These are phyloP conservation scores for Entosphenus tridentatus DNA, from an alignment of 2,113 vertebrate species.

Conservation along the genomic window DNA sequence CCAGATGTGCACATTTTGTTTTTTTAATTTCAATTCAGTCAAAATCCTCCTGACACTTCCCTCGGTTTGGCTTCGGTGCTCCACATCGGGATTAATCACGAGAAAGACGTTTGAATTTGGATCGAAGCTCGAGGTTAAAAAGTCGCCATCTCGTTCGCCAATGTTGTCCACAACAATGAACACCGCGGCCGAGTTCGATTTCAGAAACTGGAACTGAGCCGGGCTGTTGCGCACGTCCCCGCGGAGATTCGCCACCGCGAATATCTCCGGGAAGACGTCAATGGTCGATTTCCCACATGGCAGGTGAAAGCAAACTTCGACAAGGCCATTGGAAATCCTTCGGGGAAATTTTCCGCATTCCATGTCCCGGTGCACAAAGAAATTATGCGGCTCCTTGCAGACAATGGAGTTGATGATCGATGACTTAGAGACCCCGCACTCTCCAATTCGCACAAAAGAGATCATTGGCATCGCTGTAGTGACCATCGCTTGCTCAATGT, in stretches of 20 bases:
- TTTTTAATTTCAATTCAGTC: slow-evolving; percentile 13
- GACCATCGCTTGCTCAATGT: slow-evolving; percentile 18
- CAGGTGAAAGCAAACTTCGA: slow-evolving; percentile 34
- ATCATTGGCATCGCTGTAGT: slow-evolving; percentile 25
- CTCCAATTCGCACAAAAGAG: slow-evolving; percentile 33
- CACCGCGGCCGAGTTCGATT: slow-evolving; percentile 26
- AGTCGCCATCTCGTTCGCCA: slow-evolving; percentile 18
- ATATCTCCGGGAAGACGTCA: slow-evolving; percentile 19
- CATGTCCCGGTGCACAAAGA: slow-evolving; percentile 27
- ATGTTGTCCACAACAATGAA: slow-evolving; percentile 28
- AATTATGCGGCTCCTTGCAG: slow-evolving; percentile 21
- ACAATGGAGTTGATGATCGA: slow-evolving; percentile 27
- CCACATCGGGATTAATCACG: slow-evolving; percentile 14
- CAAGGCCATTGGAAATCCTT: slow-evolving; percentile 30
- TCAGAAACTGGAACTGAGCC: slow-evolving; percentile 23
- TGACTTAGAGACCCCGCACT: slow-evolving; percentile 32
- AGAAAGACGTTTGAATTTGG: slow-evolving; percentile 17
- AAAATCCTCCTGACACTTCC: slow-evolving; percentile 12
- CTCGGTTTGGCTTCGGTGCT: neutral
- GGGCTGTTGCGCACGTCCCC: slow-evolving; percentile 22
- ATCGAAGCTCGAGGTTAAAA: slow-evolving; percentile 21
- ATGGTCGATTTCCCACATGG: slow-evolving; percentile 16
- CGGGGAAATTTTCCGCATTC: slow-evolving; percentile 19
- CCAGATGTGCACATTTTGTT: slow-evolving; percentile 15
- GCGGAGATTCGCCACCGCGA: slow-evolving; percentile 26